phyloP scores from a whole-genome alignment of 2,797 vertebrate genomes.

The Florisuga fusca region DNA sequence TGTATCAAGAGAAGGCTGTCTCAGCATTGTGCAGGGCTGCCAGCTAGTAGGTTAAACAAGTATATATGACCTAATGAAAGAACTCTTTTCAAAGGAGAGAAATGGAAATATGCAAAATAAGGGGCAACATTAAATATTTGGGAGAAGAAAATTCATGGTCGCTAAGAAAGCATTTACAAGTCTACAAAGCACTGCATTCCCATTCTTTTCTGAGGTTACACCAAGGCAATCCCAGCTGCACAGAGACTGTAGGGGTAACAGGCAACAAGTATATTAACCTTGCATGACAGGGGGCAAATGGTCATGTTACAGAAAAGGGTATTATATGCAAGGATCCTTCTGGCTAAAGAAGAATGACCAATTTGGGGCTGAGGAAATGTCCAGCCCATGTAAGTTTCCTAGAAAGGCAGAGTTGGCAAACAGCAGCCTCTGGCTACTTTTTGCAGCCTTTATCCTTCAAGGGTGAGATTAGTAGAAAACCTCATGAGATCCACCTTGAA shows the following conservation, averaged over 20 bases:
- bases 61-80: not conserved
- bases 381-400: not conserved
- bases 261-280: not conserved
- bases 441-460: not conserved
- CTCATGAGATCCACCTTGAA: constrained; percentile 12
- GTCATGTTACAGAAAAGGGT: not conserved
- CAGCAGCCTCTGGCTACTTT: not conserved
- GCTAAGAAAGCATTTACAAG: not conserved
- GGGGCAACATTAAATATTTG: not conserved
- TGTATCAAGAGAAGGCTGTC: not conserved
- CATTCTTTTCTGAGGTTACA: not conserved
- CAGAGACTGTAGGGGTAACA: not conserved
- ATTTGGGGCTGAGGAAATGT: not conserved
- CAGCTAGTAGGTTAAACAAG: not conserved
- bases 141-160: not conserved
- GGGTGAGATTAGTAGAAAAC: not conserved
- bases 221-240: not conserved
- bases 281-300: not conserved
- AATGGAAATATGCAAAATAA: not conserved
- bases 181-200: not conserved
- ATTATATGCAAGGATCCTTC: not conserved
- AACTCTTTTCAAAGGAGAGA: not conserved
- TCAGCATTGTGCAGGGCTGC: not conserved
- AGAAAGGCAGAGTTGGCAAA: not conserved
- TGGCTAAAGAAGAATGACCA: not conserved